phyloP scores from a whole-genome alignment of 2,888 invertebrate genomes.

The Conops quadrifasciatus region DNA sequence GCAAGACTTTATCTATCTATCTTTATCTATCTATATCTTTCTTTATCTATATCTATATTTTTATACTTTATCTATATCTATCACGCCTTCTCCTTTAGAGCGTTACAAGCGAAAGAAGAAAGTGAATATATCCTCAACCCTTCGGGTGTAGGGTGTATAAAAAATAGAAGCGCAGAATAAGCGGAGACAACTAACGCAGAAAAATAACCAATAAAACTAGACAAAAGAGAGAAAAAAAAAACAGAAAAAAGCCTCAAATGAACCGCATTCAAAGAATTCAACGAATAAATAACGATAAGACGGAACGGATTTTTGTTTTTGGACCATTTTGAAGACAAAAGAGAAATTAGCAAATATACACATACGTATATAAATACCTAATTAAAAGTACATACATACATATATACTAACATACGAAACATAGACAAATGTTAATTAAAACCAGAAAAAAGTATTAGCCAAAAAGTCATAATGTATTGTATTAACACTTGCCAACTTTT shows the following conservation, averaged over 20 bases:
- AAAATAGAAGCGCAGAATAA: not conserved
- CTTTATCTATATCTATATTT: too few species aligned
- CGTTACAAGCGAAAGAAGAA: too few species aligned
- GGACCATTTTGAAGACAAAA: not conserved
- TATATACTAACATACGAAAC: not conserved
- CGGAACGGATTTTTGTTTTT: not conserved
- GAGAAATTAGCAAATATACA: not conserved
- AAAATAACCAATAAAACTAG: not conserved
- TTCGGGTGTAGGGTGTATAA: not conserved
- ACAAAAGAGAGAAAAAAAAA: conserved; percentile 1
- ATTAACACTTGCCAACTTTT: too few species aligned
- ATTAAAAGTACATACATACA: not conserved
- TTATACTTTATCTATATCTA: too few species aligned
- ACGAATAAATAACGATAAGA: not conserved
- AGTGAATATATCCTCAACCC: too few species aligned
- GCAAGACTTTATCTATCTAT: too few species aligned
- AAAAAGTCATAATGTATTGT: too few species aligned
- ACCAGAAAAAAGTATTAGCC: too few species aligned
- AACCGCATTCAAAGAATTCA: not conserved
- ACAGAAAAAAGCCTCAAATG: not conserved
- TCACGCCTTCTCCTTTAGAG: too few species aligned
- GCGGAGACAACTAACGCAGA: not conserved
- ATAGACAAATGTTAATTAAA: not conserved
- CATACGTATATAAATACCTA: conserved; percentile 19
- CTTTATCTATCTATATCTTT: too few species aligned